A percentile compares a stretch with the other conserved stretches of the same genome.
Conservation (phyloP, 1,140 invertebrate species). For the Sarcophaga bullata region DNA sequence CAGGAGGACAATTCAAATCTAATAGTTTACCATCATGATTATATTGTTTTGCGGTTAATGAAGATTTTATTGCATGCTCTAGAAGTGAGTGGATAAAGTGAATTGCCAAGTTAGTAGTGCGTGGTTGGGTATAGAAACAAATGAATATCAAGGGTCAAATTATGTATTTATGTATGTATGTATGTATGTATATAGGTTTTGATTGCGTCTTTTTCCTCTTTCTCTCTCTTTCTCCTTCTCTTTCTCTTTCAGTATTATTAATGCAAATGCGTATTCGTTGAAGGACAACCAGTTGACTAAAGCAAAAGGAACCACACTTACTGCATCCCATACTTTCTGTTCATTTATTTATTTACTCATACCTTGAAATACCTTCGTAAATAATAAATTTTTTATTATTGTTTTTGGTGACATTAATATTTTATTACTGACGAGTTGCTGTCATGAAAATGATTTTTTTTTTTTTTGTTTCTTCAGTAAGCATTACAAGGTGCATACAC, state of each 20-base stretch:
- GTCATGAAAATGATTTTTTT: neutral
- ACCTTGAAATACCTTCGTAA: neutral
- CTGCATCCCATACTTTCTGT: neutral
- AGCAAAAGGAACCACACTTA: neutral
- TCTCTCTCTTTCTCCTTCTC: too few relatives aligned
- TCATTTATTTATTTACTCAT: neutral
- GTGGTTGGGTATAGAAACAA: too few relatives aligned
- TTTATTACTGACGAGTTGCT: slow-evolving; percentile 9
- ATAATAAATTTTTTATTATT: slow-evolving; percentile 34
- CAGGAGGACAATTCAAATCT: neutral
- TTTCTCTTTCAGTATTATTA: neutral
- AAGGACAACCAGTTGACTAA: neutral
- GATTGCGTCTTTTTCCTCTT: neutral
- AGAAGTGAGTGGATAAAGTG: neutral
- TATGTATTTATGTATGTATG: too few relatives aligned
- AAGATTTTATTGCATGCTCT: slow-evolving; percentile 29
- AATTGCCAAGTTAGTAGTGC: too few relatives aligned
- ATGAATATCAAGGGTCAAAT: slow-evolving; percentile 34
- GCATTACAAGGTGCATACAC: neutral
- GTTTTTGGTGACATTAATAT: slow-evolving; percentile 36
- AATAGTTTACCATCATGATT: slow-evolving; percentile 8
- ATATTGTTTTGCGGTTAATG: slow-evolving; percentile 39
- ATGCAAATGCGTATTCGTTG: slow-evolving; percentile 13
- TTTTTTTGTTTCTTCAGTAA: neutral
- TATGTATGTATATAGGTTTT: neutral